Evolutionary conservation across 2,888 invertebrate species (phyloP).

Genomic region (Didymodactylos carnosus): DNA sequence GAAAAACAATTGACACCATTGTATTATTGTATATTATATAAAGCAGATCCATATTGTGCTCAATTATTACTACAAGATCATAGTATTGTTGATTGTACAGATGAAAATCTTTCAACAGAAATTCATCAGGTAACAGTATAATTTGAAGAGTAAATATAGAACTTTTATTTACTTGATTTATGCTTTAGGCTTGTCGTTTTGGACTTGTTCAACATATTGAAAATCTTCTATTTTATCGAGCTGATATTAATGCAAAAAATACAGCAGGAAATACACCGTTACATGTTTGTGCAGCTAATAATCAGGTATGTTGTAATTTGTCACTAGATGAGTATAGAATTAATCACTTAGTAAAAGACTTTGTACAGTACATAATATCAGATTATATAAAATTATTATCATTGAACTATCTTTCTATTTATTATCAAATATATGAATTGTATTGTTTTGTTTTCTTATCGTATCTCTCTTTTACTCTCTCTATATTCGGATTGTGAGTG

Average conservation of each 20-base stretch:
- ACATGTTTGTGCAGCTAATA: conserved; percentile 94
- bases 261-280: conserved; percentile 83
- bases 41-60: not conserved
- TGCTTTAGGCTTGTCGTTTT: conserved; percentile 87
- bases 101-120: conserved; percentile 93
- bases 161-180: conserved; percentile 1
- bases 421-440: no score
- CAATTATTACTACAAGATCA: conserved; percentile 1
- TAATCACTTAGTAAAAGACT: no score
- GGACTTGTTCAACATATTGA: conserved; percentile 86
- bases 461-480: no score
- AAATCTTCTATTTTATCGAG: conserved; percentile 89
- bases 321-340: no score
- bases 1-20: conserved; percentile 54
- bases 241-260: conserved; percentile 89
- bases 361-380: no score
- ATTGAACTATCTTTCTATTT: no score
- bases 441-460: no score
- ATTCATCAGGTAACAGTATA: conserved; percentile 70
- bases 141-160: conserved; percentile 6
- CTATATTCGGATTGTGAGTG: no score
- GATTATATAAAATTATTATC: no score
- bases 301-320: no score
- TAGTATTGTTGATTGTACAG: conserved; percentile 56
- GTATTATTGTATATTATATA: conserved; percentile 41